A percentile compares a stretch with the other conserved stretches of the same genome.
phyloP scores from a whole-genome alignment of 1,140 invertebrate genomes.

The Eumeta japonica region DNA sequence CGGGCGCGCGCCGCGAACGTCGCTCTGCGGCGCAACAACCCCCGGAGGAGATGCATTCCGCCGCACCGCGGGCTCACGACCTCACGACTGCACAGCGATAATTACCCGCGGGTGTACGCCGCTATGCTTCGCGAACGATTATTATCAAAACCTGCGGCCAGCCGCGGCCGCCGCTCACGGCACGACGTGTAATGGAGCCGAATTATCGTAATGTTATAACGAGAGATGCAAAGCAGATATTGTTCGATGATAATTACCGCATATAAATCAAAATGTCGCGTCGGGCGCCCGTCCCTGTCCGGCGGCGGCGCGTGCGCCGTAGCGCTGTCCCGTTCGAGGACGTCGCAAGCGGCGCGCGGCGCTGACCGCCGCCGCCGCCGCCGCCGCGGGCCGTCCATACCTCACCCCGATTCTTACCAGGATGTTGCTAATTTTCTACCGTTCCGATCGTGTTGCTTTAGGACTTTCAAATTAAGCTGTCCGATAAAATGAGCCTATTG shows the following conservation, averaged over 20 bases:
- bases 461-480: conserved; percentile 49
- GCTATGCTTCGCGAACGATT: conserved; percentile 56
- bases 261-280: conserved; percentile 42
- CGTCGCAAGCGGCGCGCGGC: conserved; percentile 22
- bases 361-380: conserved; percentile 13
- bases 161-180: conserved; percentile 51
- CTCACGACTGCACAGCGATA: conserved; percentile 57
- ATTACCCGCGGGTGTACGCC: conserved; percentile 56
- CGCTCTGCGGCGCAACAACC: conserved; percentile 49
- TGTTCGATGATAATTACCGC: conserved; percentile 44
- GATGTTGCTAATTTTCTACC: conserved; percentile 55
- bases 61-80: conserved; percentile 46
- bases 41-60: conserved; percentile 57
- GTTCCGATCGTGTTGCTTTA: conserved; percentile 40
- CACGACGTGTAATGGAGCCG: conserved; percentile 42
- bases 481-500: too few relatives aligned
- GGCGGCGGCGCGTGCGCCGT: conserved; percentile 13
- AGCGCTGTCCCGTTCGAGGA: conserved; percentile 23
- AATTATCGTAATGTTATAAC: conserved; percentile 49
- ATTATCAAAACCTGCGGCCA: conserved; percentile 53
- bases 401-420: conserved; percentile 44
- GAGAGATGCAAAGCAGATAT: conserved; percentile 46
- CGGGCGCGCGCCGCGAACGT: conserved; percentile 20
- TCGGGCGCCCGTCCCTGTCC: conserved; percentile 19
- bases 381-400: conserved; percentile 38